These are phyloP conservation scores for Asarcornis scutulata DNA, from an alignment of 2,113 vertebrate species.

Conservation along the genomic window DNA sequence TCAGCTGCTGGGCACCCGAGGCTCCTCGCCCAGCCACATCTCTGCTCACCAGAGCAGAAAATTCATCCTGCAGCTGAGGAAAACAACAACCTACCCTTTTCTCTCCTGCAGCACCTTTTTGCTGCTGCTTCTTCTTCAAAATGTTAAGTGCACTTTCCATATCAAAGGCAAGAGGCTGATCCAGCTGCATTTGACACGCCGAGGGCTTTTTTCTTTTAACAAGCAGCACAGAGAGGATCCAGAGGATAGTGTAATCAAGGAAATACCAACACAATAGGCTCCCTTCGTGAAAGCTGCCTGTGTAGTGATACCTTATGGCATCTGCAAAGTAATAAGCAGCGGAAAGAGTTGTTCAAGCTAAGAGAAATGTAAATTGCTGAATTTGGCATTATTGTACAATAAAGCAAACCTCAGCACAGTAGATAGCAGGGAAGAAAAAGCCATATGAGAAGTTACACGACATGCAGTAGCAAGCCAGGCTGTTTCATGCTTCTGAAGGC, in stretches of 20 bases:
- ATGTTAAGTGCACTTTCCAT: background rate
- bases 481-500: background rate
- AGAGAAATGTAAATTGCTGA: slow-evolving; percentile 41
- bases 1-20: fast-evolving
- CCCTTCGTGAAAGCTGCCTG: slow-evolving; percentile 16
- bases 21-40: fast-evolving
- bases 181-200: background rate
- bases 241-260: background rate
- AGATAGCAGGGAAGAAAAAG: background rate
- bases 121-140: slow-evolving; percentile 6
- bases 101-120: background rate
- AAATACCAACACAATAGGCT: slow-evolving; percentile 29
- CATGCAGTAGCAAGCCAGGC: background rate
- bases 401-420: slow-evolving; percentile 25
- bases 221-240: background rate
- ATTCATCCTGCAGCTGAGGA: background rate
- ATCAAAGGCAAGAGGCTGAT: background rate
- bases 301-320: background rate
- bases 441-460: background rate
- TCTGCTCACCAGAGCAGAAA: background rate
- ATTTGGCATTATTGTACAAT: slow-evolving; percentile 37
- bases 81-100: background rate
- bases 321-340: slow-evolving; percentile 23
- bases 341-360: slow-evolving; percentile 25
- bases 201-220: slow-evolving; percentile 18